Conservation (phyloP, 2,113 vertebrate genomes). For the Pituophis catenifer region DNA sequence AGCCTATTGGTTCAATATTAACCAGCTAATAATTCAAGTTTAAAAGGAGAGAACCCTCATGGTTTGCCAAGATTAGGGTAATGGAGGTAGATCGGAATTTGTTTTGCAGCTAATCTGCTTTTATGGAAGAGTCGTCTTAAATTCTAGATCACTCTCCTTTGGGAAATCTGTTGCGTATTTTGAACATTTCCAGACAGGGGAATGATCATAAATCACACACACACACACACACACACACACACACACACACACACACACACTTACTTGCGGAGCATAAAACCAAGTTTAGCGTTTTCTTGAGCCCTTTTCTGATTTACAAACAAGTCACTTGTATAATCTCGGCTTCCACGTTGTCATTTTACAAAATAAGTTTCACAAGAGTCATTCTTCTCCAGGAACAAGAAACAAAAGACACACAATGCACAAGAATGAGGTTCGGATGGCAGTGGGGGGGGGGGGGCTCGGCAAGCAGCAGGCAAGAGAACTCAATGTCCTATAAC, state of each 20-base stretch:
- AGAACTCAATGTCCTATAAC: neutral
- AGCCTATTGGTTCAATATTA: neutral
- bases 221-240: neutral
- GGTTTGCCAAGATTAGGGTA: neutral
- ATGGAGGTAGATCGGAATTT: neutral
- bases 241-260: neutral
- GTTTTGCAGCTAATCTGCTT: neutral
- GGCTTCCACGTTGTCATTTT: neutral
- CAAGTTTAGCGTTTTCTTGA: neutral
- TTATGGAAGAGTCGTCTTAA: neutral
- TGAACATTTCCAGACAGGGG: neutral
- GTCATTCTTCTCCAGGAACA: neutral
- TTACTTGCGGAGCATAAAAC: neutral
- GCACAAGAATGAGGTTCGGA: neutral
- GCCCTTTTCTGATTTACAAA: neutral
- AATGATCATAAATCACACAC: neutral
- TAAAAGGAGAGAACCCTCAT: neutral
- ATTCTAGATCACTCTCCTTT: neutral
- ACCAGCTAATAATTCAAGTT: neutral
- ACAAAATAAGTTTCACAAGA: neutral
- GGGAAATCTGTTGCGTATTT: neutral
- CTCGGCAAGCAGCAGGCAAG: neutral
- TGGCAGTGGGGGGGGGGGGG: fast-evolving
- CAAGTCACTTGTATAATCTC: neutral
- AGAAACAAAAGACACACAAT: neutral